These are phyloP conservation scores for Onychomys torridus DNA, from an alignment of 2,797 vertebrate genomes.

Conservation along the genomic window DNA sequence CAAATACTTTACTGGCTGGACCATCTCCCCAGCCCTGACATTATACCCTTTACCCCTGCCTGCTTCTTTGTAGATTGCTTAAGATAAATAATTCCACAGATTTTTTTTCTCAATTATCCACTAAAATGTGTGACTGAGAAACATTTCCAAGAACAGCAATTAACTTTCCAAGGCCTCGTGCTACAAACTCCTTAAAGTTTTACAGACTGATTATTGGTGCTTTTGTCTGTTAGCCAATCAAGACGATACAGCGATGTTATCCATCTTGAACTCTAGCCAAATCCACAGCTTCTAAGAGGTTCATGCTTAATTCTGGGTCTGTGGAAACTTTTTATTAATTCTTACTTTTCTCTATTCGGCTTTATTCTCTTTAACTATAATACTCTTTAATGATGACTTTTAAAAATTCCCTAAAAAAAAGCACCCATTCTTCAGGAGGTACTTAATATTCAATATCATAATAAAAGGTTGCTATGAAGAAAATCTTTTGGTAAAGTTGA, in stretches of 20 bases:
- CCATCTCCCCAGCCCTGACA: neutral
- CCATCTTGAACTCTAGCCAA: neutral
- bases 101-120: constrained; percentile 49
- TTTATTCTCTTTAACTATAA: constrained; percentile 57
- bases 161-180: neutral
- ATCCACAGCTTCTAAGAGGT: constrained; percentile 55
- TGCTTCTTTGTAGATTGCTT: constrained; percentile 65
- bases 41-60: constrained; percentile 53
- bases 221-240: neutral
- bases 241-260: neutral
- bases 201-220: neutral
- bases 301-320: constrained; percentile 50
- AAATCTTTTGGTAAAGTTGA: constrained; percentile 66
- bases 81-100: neutral
- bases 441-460: constrained; percentile 61
- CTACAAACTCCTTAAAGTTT: neutral
- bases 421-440: constrained; percentile 6
- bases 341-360: constrained; percentile 62
- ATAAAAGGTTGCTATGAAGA: constrained; percentile 63
- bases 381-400: constrained; percentile 40
- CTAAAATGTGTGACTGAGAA: constrained; percentile 32
- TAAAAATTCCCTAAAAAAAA: neutral
- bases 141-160: neutral
- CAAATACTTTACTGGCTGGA: neutral
- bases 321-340: constrained; percentile 34